Percentiles rank a stretch among this genome's conserved stretches.
phyloP scores from a whole-genome alignment of 2,797 vertebrate genomes.

The Poecilia velifera region DNA sequence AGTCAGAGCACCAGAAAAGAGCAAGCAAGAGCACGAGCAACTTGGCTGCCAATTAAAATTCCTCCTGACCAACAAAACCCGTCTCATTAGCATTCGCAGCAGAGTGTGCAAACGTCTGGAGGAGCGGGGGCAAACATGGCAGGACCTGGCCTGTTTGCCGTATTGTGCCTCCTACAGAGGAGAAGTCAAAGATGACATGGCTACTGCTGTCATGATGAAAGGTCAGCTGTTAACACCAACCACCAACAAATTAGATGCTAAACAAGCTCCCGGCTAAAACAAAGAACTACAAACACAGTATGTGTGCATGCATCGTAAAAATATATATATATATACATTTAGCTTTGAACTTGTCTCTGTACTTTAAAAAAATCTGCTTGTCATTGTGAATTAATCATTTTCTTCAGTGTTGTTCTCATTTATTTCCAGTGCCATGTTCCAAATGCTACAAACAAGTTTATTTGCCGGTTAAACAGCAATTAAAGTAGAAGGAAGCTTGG shows the following conservation, averaged over 20 bases:
- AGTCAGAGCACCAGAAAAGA: conserved; percentile 28
- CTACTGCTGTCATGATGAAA: conserved; percentile 63
- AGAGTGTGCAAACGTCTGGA: conserved; percentile 46
- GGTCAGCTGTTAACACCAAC: conserved; percentile 47
- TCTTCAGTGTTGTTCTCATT: not conserved
- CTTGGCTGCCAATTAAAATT: conserved; percentile 67
- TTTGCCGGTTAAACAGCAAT: not conserved
- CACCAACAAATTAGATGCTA: conserved; percentile 31
- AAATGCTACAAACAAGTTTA: not conserved
- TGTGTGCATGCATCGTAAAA: not conserved
- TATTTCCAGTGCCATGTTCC: not conserved
- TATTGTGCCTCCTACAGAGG: conserved; percentile 37
- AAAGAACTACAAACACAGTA: not conserved
- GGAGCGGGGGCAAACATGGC: conserved; percentile 41
- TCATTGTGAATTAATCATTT: not conserved
- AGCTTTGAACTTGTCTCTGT: not conserved
- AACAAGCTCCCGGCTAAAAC: conserved; percentile 12
- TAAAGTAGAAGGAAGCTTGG: not conserved
- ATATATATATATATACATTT: not conserved
- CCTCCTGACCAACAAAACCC: conserved; percentile 52
- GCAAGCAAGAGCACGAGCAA: conserved; percentile 11
- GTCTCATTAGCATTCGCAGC: conserved; percentile 64
- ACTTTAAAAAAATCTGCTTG: not conserved
- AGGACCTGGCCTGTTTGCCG: conserved; percentile 42
- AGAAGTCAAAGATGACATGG: conserved; percentile 46